Evolutionary conservation across 2,888 invertebrate species (phyloP).

Genomic region (Halictus quadricinctus): DNA sequence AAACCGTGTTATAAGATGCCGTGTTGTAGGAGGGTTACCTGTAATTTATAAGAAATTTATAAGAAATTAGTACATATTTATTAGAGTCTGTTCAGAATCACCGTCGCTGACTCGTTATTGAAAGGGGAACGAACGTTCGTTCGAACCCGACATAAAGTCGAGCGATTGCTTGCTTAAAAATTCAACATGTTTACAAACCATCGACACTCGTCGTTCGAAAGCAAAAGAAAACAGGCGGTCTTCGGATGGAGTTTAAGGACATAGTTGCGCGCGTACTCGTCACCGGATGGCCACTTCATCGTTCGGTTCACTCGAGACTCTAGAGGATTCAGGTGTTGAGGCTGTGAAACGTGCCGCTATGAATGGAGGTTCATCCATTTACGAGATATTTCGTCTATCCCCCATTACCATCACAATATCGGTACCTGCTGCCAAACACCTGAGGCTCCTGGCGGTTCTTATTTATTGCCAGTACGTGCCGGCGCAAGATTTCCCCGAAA

Average conservation of each 20-base stretch:
- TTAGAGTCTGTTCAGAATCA: too few species aligned
- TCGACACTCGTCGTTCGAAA: constrained; percentile 11
- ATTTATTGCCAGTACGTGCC: constrained; percentile 72
- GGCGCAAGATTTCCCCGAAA: constrained; percentile 57
- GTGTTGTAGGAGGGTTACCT: too few species aligned
- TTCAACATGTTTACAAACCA: too few species aligned
- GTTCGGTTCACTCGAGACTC: not conserved
- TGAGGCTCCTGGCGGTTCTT: constrained; percentile 47
- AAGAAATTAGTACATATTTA: too few species aligned
- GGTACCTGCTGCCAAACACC: constrained; percentile 70
- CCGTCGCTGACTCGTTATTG: too few species aligned
- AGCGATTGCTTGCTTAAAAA: not conserved
- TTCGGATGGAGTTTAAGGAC: constrained; percentile 34
- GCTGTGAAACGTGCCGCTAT: constrained; percentile 77
- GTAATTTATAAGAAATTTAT: too few species aligned
- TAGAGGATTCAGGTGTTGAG: constrained; percentile 58
- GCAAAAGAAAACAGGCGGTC: not conserved
- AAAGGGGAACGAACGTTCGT: not conserved
- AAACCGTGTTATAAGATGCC: too few species aligned
- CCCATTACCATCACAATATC: constrained; percentile 80
- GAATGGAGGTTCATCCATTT: constrained; percentile 78
- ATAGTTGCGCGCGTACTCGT: constrained; percentile 39
- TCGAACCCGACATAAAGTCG: not conserved
- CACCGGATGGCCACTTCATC: constrained; percentile 48
- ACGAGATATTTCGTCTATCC: constrained; percentile 74